Base-by-base conservation (phyloP, 2,113 vertebrate genomes). In the Rallus limicola region DNA sequence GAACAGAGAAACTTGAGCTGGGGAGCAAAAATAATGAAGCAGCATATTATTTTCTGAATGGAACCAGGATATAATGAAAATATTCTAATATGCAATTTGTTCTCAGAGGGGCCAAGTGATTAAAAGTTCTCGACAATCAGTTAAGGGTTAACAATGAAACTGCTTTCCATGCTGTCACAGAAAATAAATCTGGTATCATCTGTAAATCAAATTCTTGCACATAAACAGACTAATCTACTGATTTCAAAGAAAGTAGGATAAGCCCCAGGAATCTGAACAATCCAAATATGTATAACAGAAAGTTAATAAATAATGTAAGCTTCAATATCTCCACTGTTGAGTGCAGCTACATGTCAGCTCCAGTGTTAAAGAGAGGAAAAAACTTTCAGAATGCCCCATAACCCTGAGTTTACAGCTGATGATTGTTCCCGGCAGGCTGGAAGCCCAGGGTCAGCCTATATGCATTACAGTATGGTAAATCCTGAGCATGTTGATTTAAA, bases 351-450 rank as follows among this genome's bases (percentile, higher is more conserved):
- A 36, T 44, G 25, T 55, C 56, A 90, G 28, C 11, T 2, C 16
- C 7, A 60, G 17, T 24, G 23, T 52, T 77, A 92, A 68, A 81
- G 33, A 71, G 16, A 21, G 40, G 5, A 65, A 75, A 82, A 81
- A 59, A 28, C 1, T 44, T 46, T 59, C 4, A 3, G 59, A 48
- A 60, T 78, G 65, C 16, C 8, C 23, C 9, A 11, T 31, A 79
- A 53, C 19, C 8, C 0, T 0, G 7, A 55, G 21, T 33, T 70
- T 82, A 36, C 65, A 87, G 33, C 0, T 1, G 2, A 58, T 36
- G 29, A 64, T 56, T 82, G 23, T 36, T 90, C 36, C 36, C 1
- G 1, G 11, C 7, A 84, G 17, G 10, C 16, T 95, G 64, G 29
- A 91, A 55, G 58, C 64, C 48, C 36, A 38, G 55, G 50, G 60